A percentile compares a stretch with the other conserved stretches of the same genome.
phyloP scores from a whole-genome alignment of 2,797 vertebrate genomes.

The Sebastes iracundus region DNA sequence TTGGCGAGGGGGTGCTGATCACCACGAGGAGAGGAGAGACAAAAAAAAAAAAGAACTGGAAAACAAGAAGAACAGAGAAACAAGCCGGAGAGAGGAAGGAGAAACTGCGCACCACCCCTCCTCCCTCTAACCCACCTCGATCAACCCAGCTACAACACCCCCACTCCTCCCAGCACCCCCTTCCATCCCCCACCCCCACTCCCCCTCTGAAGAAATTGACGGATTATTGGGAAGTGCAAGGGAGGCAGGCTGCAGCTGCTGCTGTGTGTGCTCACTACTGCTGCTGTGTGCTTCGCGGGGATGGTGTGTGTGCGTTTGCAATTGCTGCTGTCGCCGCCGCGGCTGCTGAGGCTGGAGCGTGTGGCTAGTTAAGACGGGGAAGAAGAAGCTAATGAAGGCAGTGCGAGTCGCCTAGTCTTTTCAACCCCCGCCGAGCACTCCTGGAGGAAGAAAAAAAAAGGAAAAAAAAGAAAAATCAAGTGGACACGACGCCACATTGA shows the following conservation, averaged over 20 bases:
- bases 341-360: slow-evolving; percentile 68
- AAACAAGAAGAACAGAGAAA: slow-evolving; percentile 63
- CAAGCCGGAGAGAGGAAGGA: slow-evolving; percentile 60
- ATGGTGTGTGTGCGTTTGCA: slow-evolving; percentile 67
- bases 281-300: slow-evolving; percentile 70
- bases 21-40: slow-evolving; percentile 48
- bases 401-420: slow-evolving; percentile 75
- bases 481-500: slow-evolving; percentile 58
- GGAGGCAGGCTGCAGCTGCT: slow-evolving; percentile 83
- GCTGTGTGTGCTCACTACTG: slow-evolving; percentile 77
- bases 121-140: slow-evolving; percentile 63
- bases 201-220: slow-evolving; percentile 83
- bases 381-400: slow-evolving; percentile 81
- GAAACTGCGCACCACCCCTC: slow-evolving; percentile 72
- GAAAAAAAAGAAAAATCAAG: slow-evolving; percentile 59
- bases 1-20: slow-evolving; percentile 69
- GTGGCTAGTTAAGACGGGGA: slow-evolving; percentile 77
- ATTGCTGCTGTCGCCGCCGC: slow-evolving; percentile 57
- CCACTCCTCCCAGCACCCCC: slow-evolving; percentile 62
- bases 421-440: slow-evolving; percentile 49
- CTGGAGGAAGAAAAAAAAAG: slow-evolving; percentile 18
- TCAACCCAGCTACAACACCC: slow-evolving; percentile 70
- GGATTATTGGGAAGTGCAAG: slow-evolving; percentile 86
- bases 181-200: slow-evolving; percentile 66
- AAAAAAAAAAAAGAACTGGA: slow-evolving; percentile 36